phyloP scores from a whole-genome alignment of 2,888 invertebrate species.

The Brenthis daphne region DNA sequence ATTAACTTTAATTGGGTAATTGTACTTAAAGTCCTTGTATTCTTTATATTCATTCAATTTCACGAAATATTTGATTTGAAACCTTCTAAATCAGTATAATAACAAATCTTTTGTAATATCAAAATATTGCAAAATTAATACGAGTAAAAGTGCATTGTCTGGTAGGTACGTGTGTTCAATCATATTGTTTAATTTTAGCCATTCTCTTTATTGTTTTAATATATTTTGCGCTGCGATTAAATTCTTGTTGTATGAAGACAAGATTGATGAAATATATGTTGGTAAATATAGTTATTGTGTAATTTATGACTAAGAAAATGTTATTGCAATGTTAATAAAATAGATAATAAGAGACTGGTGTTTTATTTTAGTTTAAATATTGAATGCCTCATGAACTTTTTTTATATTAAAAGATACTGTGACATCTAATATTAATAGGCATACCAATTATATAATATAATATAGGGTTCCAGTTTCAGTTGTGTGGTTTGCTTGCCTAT shows the following conservation, averaged over 20 bases:
- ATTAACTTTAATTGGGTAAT: slow-evolving; percentile 67
- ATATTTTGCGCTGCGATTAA: slow-evolving; percentile 1
- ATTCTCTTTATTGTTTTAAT: slow-evolving; percentile 7
- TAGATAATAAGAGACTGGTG: background rate
- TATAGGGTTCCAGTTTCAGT: no score
- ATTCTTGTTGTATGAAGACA: background rate
- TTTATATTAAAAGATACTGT: no score
- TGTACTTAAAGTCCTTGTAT: slow-evolving; percentile 62
- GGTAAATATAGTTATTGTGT: slow-evolving; percentile 15
- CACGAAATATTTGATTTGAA: background rate
- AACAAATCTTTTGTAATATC: background rate
- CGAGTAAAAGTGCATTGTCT: background rate
- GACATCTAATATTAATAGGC: no score
- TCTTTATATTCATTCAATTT: slow-evolving; percentile 4
- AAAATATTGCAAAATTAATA: background rate
- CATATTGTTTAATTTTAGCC: slow-evolving; percentile 8
- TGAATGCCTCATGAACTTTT: background rate
- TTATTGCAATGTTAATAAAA: slow-evolving; percentile 3
- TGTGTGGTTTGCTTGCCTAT: no score
- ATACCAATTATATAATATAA: no score
- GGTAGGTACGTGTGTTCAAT: slow-evolving; percentile 21
- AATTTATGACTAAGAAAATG: background rate
- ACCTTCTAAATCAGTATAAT: background rate
- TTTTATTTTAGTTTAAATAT: slow-evolving; percentile 3
- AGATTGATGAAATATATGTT: slow-evolving; percentile 9